Evolutionary conservation across 2,113 vertebrate species (phyloP).

Genomic region (Istiophorus platypterus): DNA sequence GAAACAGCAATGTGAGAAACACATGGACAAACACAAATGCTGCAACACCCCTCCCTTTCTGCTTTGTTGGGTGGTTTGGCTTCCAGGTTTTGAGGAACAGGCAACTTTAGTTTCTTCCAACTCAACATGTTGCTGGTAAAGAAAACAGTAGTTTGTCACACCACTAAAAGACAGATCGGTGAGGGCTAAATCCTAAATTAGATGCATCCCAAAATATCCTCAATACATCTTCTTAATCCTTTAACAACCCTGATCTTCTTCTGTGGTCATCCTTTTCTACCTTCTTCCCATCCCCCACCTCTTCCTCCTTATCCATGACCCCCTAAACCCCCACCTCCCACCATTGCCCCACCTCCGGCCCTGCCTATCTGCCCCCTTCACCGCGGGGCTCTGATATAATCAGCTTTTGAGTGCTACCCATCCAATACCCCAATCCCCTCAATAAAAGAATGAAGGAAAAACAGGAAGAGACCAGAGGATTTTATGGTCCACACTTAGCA

Average conservation of each 20-base stretch:
- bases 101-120: constrained; percentile 3
- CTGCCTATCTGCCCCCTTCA: constrained; percentile 62
- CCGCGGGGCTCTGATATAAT: constrained; percentile 76
- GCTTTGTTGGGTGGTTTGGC: not conserved
- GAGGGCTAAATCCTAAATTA: constrained; percentile 71
- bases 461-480: constrained; percentile 69
- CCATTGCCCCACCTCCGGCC: constrained; percentile 54
- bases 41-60: not conserved
- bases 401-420: constrained; percentile 72
- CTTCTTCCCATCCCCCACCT: constrained; percentile 43
- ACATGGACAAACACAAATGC: not conserved
- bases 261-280: constrained; percentile 46
- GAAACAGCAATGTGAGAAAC: not conserved
- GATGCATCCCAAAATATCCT: constrained; percentile 71
- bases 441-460: constrained; percentile 73
- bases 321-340: constrained; percentile 38
- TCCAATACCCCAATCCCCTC: constrained; percentile 72
- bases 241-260: constrained; percentile 75
- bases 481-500: constrained; percentile 67
- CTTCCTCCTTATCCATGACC: constrained; percentile 46
- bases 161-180: constrained; percentile 58
- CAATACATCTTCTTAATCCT: constrained; percentile 79
- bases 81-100: constrained; percentile 11
- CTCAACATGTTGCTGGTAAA: constrained; percentile 1
- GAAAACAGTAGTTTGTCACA: constrained; percentile 13